Conservation (phyloP, 2,797 vertebrate species). For the Tenualosa thibaudeaui region DNA sequence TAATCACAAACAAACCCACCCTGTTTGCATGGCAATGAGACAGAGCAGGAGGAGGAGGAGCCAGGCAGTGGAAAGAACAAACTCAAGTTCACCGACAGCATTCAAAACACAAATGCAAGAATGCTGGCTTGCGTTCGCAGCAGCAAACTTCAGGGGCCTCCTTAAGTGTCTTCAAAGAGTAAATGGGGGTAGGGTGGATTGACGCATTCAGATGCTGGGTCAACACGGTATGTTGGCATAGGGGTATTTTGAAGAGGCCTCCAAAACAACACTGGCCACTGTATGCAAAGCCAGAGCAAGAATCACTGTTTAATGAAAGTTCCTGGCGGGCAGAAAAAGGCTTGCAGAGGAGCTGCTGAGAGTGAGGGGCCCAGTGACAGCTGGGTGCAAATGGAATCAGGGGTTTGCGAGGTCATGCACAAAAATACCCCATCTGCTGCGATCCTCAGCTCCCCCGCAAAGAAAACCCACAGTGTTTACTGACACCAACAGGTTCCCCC, state of each 20-base stretch:
- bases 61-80: not conserved
- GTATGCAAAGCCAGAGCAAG: not conserved
- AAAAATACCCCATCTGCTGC: conserved; percentile 16
- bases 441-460: not conserved
- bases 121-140: not conserved
- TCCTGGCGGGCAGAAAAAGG: not conserved
- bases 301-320: not conserved
- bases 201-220: not conserved
- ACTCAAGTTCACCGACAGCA: not conserved
- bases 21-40: not conserved
- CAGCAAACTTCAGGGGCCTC: not conserved
- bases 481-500: not conserved
- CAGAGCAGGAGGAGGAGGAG: not conserved
- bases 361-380: conserved; percentile 6
- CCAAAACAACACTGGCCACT: not conserved
- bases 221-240: not conserved
- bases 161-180: not conserved
- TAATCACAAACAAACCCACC: not conserved
- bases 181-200: not conserved
- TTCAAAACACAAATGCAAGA: not conserved
- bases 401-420: not conserved
- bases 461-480: not conserved
- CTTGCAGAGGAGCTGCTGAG: not conserved
- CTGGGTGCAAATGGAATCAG: conserved; percentile 19
- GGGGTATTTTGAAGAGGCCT: not conserved